These are phyloP conservation scores for Cylas formicarius DNA, from an alignment of 1,140 invertebrate species.

Conservation along the genomic window DNA sequence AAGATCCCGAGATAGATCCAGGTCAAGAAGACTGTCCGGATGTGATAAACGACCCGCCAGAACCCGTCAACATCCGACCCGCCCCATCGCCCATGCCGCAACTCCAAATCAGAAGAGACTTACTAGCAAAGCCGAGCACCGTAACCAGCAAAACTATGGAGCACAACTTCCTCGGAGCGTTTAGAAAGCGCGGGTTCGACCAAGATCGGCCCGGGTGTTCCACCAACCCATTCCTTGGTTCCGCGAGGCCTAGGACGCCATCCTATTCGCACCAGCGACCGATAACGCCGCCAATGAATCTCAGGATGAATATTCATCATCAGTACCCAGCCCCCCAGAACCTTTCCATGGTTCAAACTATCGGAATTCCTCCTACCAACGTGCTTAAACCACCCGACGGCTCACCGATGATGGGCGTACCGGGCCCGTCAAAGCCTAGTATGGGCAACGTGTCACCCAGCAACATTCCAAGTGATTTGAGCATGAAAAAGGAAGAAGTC, in stretches of 20 bases:
- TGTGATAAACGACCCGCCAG: slow-evolving; percentile 33
- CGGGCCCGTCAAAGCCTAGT: slow-evolving; percentile 13
- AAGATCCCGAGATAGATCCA: slow-evolving; percentile 47
- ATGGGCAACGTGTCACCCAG: slow-evolving; percentile 17
- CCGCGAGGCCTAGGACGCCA: slow-evolving; percentile 14
- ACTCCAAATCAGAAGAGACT: slow-evolving; percentile 63
- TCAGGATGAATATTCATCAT: slow-evolving; percentile 20
- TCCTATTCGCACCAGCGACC: slow-evolving; percentile 13
- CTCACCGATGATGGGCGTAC: slow-evolving; percentile 3
- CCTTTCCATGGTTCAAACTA: slow-evolving; percentile 21
- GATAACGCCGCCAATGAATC: slow-evolving; percentile 27
- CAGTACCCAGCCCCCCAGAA: slow-evolving; percentile 14
- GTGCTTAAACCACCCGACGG: slow-evolving; percentile 32
- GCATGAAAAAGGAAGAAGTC: slow-evolving; percentile 38
- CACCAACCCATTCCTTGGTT: neutral
- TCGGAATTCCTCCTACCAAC: slow-evolving; percentile 11
- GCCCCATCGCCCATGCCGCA: slow-evolving; percentile 47
- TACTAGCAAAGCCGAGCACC: slow-evolving; percentile 44
- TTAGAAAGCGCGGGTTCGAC: slow-evolving; percentile 35
- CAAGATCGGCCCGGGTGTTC: slow-evolving; percentile 28
- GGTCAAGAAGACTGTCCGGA: slow-evolving; percentile 49
- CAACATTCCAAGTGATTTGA: slow-evolving; percentile 37
- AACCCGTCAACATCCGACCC: slow-evolving; percentile 9
- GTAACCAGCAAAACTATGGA: slow-evolving; percentile 39
- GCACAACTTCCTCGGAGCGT: slow-evolving; percentile 30